Evolutionary conservation across 2,113 vertebrate species (phyloP).

Genomic region (Gulo gulo): DNA sequence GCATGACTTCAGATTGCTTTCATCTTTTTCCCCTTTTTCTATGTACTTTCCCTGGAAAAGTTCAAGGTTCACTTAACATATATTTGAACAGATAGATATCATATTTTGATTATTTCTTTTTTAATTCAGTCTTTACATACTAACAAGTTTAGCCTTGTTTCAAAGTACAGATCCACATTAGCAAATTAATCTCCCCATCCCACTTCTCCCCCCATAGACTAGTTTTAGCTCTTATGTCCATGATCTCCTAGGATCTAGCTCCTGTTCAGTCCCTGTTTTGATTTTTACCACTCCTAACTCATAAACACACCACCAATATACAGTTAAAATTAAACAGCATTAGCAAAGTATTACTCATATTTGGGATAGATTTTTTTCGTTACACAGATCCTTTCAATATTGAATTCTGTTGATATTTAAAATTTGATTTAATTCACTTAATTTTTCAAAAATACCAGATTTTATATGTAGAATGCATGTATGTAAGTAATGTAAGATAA

Average conservation of each 20-base stretch:
- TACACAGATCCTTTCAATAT: slow-evolving; percentile 17
- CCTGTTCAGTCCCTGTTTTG: not conserved
- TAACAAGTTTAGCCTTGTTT: slow-evolving; percentile 69
- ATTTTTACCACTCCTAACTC: slow-evolving; percentile 30
- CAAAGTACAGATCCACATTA: not conserved
- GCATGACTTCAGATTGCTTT: slow-evolving; percentile 13
- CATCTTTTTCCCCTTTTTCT: slow-evolving; percentile 63
- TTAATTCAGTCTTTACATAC: slow-evolving; percentile 75
- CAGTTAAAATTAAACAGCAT: not conserved
- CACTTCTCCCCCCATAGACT: rapidly evolving
- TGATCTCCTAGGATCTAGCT: not conserved
- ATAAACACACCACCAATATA: not conserved
- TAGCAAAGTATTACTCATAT: not conserved
- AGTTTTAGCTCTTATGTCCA: not conserved
- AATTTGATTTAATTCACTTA: not conserved
- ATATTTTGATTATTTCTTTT: slow-evolving; percentile 72
- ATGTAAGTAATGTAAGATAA: not conserved
- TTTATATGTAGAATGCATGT: not conserved
- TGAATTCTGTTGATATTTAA: slow-evolving; percentile 40
- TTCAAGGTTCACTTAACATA: slow-evolving; percentile 63
- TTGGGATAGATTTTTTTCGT: not conserved
- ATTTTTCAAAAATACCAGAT: not conserved
- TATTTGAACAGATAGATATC: slow-evolving; percentile 61
- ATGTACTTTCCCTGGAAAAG: slow-evolving; percentile 59
- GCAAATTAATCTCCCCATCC: not conserved